Evolutionary conservation across 1,140 invertebrate species (phyloP), one percentile per base, ranked within the genome.

Genomic region (Parasteatoda tepidariorum): DNA sequence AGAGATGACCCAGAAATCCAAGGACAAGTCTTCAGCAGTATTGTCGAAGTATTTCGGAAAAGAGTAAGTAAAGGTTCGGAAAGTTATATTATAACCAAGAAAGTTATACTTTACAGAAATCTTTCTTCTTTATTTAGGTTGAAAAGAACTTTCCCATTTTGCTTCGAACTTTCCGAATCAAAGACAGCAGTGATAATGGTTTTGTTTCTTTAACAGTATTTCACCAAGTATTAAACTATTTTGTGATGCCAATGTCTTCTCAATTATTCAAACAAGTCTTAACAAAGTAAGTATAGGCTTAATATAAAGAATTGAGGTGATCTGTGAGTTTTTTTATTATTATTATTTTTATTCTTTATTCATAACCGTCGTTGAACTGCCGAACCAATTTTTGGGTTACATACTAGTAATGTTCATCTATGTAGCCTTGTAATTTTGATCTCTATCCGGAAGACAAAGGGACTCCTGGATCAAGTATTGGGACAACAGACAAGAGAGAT

Each of bases 161-260:
- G 18, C 18, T 79, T 1, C 75, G 62, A 5, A 62, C 48, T 26
- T 67, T 79, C 28, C 62, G 64, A 66, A 79, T 79, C 3, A 79
- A 79, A 55, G 61, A 68, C 30, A 38, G 1, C 9, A 55, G 9
- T 26, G 31, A 24, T 9, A 34, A 24, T 67, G 75, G 74, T 5
- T 64, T 31, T 3, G n/a, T 66, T 64, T 31, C 74, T 41, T 2
- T 41, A 11, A 28, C 59, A 55, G 75, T 79, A 26, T 79, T 79
- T 24, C 75, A 79, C 33, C 75, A 79, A 67, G 62, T 79, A 30
- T 68, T 79, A 15, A 79, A 79, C 38, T 79, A 79, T 79, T 79
- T 79, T 48, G 33, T 79, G 3, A 79, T 79, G 75, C 75, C 75
- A n/a, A 79, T 67, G 62, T 79, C 75, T n/a, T n/a, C 41, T 7